Conservation (phyloP, 2,113 vertebrate species). For the Daphoenositta chrysoptera region DNA sequence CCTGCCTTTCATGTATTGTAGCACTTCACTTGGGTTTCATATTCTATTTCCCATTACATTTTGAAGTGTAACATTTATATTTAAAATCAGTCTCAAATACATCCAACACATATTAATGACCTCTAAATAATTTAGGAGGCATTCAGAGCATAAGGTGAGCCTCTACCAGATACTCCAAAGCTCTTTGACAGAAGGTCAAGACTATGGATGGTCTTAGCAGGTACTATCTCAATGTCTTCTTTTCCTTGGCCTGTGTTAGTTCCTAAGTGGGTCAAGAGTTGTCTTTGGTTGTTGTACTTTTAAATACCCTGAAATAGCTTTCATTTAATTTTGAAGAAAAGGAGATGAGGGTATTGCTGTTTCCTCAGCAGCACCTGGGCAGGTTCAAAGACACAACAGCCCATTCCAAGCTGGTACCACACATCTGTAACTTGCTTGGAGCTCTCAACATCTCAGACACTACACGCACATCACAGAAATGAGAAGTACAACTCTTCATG, state of each 20-base stretch:
- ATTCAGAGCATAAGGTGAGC: background rate
- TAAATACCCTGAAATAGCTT: background rate
- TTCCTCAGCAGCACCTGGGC: background rate
- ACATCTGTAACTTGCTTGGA: background rate
- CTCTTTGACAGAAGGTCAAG: background rate
- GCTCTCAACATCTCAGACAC: background rate
- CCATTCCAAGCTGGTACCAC: background rate
- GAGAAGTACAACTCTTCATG: background rate
- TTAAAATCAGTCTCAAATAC: background rate
- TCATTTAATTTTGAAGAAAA: background rate
- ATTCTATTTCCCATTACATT: background rate
- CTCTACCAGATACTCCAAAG: background rate
- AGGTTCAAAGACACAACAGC: background rate
- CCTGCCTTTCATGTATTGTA: background rate
- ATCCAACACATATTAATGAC: background rate
- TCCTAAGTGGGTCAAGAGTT: background rate
- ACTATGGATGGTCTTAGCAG: background rate
- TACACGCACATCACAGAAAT: background rate
- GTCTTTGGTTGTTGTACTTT: background rate
- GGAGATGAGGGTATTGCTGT: background rate
- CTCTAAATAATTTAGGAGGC: background rate
- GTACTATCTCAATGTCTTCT: fast-evolving
- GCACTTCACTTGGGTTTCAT: background rate
- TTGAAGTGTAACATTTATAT: constrained; percentile 4
- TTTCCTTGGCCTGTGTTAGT: background rate